Evolutionary conservation across 2,797 vertebrate species (phyloP).

Genomic region (Hoplostethus mediterraneus): DNA sequence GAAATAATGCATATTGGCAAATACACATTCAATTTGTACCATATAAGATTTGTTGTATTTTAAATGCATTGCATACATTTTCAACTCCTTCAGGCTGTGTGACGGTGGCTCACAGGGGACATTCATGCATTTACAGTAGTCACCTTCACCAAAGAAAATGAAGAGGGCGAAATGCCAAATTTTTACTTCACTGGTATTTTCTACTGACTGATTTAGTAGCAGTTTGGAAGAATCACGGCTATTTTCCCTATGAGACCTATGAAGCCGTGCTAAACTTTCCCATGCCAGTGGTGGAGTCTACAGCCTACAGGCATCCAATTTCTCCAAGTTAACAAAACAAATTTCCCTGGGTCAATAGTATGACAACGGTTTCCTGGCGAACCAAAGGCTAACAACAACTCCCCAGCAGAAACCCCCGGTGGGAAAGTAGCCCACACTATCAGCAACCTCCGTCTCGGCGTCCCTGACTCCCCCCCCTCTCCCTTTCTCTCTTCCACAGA

Average conservation of each 20-base stretch:
- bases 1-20: too few relatives aligned
- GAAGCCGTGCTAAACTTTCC: neutral
- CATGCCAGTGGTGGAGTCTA: neutral
- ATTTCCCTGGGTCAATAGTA: slow-evolving; percentile 5
- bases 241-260: neutral
- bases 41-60: too few relatives aligned
- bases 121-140: too few relatives aligned
- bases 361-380: slow-evolving; percentile 34
- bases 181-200: too few relatives aligned
- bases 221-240: too few relatives aligned
- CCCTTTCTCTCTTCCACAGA: slow-evolving; percentile 34
- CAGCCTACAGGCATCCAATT: slow-evolving; percentile 1
- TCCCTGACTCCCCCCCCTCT: slow-evolving; percentile 14
- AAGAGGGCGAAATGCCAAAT: too few relatives aligned
- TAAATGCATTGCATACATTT: too few relatives aligned
- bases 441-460: neutral
- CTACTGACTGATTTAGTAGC: neutral
- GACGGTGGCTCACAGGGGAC: too few relatives aligned
- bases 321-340: slow-evolving; percentile 11
- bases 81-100: too few relatives aligned
- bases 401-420: slow-evolving; percentile 38
- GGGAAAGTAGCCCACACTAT: slow-evolving; percentile 61
- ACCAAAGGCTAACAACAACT: slow-evolving; percentile 16
- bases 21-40: too few relatives aligned
- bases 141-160: too few relatives aligned